Conservation (phyloP, 1,140 invertebrate species). For the Ericerus pela region DNA sequence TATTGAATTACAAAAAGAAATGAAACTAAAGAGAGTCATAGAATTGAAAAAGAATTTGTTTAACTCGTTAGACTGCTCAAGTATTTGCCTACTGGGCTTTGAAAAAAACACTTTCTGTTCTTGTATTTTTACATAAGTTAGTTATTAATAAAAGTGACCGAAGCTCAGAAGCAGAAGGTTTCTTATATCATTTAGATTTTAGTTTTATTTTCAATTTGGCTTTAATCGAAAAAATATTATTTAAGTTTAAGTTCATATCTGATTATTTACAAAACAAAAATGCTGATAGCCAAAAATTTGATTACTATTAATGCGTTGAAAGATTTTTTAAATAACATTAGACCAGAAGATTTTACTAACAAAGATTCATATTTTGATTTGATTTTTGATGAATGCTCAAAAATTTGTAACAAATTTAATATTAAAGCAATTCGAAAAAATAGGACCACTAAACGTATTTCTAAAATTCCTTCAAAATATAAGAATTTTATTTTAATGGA, state of each 20-base stretch:
- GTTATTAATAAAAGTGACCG: neutral
- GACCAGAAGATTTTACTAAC: neutral
- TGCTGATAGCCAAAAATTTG: neutral
- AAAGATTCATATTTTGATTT: neutral
- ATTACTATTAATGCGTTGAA: no score
- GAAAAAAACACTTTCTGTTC: no score
- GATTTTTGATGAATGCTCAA: neutral
- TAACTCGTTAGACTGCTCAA: neutral
- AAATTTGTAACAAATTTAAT: neutral
- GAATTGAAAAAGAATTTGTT: neutral
- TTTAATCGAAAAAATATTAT: neutral
- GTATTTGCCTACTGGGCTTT: neutral
- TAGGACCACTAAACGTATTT: neutral
- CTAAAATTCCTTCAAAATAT: neutral
- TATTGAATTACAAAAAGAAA: slow-evolving; percentile 6
- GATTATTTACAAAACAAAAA: slow-evolving; percentile 13
- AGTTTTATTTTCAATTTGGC: slow-evolving; percentile 1
- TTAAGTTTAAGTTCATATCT: no score
- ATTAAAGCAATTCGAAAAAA: neutral
- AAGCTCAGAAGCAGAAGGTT: neutral
- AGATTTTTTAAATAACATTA: slow-evolving; percentile 2
- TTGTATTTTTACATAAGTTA: neutral
- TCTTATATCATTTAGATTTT: neutral
- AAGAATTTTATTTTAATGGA: slow-evolving; percentile 1
- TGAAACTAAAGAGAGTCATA: neutral